phyloP scores from a whole-genome alignment of 2,888 invertebrate species.

The Copidosoma aretas region DNA sequence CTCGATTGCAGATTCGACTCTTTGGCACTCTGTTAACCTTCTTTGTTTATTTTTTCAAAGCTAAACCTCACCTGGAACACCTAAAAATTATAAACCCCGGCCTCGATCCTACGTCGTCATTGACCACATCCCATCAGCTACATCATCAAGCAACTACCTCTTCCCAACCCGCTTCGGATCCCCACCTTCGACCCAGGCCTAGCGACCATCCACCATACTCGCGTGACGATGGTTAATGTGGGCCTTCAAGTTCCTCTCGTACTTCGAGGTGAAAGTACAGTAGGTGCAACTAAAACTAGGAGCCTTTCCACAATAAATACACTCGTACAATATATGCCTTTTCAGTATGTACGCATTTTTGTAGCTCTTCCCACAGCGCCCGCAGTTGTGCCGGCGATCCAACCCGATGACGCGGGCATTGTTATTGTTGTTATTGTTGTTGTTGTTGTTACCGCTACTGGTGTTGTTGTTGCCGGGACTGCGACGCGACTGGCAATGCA shows the following conservation, averaged over 20 bases:
- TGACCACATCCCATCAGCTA: too few relatives aligned
- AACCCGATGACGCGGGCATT: conserved; percentile 43
- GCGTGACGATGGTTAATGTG: conserved; percentile 61
- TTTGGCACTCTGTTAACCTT: too few relatives aligned
- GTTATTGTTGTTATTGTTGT: conserved; percentile 32
- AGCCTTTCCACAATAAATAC: conserved; percentile 60
- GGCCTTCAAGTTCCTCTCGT: conserved; percentile 62
- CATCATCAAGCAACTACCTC: too few relatives aligned
- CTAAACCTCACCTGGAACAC: too few relatives aligned
- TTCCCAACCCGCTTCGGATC: too few relatives aligned
- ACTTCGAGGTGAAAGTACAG: conserved; percentile 62
- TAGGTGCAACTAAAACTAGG: conserved; percentile 62
- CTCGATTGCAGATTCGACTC: too few relatives aligned
- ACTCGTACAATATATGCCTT: conserved; percentile 66
- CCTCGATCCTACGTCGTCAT: too few relatives aligned
- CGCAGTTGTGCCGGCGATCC: conserved; percentile 63
- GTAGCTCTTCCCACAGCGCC: conserved; percentile 69
- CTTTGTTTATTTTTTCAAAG: too few relatives aligned
- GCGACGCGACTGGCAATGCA: conserved; percentile 57
- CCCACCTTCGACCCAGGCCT: conserved; percentile 1
- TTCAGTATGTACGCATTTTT: conserved; percentile 70
- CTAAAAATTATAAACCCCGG: too few relatives aligned
- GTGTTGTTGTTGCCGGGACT: conserved; percentile 54
- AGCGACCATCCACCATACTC: conserved; percentile 32
- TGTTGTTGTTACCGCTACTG: conserved; percentile 2